Evolutionary conservation across 2,113 vertebrate species (phyloP).

Genomic region (Microtus richardsoni): DNA sequence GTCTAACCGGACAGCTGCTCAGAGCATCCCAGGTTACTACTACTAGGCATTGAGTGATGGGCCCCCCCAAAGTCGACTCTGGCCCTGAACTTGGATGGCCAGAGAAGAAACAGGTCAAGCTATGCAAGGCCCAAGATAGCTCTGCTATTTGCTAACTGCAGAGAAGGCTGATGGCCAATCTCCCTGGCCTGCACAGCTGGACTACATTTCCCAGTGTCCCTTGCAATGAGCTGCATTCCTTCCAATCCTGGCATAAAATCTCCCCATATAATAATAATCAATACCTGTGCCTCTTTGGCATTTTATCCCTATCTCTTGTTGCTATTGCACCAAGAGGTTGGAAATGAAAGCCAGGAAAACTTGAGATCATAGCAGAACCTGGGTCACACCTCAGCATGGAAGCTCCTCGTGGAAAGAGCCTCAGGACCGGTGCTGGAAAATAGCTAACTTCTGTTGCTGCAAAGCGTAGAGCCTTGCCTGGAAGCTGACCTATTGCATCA

Average conservation of each 20-base stretch:
- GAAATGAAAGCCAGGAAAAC: not conserved
- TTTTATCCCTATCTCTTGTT: not conserved
- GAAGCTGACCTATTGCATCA: not conserved
- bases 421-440: not conserved
- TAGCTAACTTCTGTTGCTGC: not conserved
- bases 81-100: not conserved
- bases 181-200: not conserved
- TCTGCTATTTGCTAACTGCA: not conserved
- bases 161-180: not conserved
- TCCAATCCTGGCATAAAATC: not conserved
- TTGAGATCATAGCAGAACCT: not conserved
- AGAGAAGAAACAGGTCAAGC: not conserved
- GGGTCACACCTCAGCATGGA: fast-evolving
- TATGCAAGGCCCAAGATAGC: not conserved
- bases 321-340: not conserved
- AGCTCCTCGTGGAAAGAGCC: not conserved
- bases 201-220: not conserved
- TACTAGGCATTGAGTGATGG: not conserved
- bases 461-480: not conserved
- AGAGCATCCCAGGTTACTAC: not conserved
- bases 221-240: not conserved
- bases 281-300: not conserved
- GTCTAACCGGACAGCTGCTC: not conserved
- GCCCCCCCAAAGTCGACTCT: not conserved
- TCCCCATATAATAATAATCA: not conserved